Conservation (phyloP, 2,113 vertebrate genomes). For the Pardalotus punctatus region DNA sequence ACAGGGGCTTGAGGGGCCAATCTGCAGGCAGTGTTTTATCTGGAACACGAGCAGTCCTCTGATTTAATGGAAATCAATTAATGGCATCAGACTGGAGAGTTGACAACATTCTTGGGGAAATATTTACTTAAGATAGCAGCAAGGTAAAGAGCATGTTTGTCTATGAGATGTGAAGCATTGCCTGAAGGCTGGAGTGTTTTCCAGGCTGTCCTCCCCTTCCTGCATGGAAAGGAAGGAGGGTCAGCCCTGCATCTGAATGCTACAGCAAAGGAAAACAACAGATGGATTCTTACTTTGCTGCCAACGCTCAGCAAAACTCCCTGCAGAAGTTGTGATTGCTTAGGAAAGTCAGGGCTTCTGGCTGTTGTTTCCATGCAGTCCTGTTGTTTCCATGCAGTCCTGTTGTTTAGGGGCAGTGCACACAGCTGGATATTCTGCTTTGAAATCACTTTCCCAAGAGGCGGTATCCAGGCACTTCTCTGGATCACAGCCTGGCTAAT, state of each 20-base stretch:
- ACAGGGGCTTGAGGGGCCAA: not conserved
- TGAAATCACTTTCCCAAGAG: not conserved
- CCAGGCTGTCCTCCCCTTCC: not conserved
- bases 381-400: not conserved
- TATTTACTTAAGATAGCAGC: slow-evolving; percentile 46
- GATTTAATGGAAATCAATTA: slow-evolving; percentile 47
- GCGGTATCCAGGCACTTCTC: not conserved
- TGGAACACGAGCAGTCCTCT: not conserved
- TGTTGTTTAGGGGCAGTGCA: not conserved
- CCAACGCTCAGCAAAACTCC: not conserved
- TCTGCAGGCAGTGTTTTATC: not conserved
- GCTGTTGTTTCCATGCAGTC: accelerated
- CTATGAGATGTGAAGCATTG: not conserved
- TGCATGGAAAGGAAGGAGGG: not conserved
- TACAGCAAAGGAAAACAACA: not conserved
- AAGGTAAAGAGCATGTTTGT: slow-evolving; percentile 57
- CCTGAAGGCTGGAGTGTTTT: not conserved
- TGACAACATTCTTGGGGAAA: slow-evolving; percentile 2
- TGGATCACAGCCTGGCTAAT: not conserved
- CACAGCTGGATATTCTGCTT: not conserved
- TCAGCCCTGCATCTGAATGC: not conserved
- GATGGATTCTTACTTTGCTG: not conserved
- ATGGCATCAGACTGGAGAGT: not conserved
- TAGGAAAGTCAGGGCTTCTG: not conserved
- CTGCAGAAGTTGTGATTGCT: not conserved